phyloP scores from a whole-genome alignment of 2,113 vertebrate species.

The Hippocampus abdominalis region DNA sequence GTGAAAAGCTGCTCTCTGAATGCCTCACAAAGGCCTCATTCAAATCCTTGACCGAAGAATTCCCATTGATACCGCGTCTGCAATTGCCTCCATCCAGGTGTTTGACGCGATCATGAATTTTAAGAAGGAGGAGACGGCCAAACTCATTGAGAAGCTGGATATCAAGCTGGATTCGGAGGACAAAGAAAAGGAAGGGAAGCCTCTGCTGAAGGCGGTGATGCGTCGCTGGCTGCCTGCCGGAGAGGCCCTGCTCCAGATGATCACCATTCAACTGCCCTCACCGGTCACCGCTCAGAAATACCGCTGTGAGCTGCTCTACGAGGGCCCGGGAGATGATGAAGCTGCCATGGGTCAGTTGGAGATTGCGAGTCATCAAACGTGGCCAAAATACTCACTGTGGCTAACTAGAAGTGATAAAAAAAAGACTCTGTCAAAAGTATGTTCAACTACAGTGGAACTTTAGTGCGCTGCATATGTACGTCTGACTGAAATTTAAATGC shows the following conservation, averaged over 20 bases:
- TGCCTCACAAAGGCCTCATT: background rate
- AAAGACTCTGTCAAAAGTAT: too few relatives aligned
- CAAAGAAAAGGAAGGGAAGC: constrained; percentile 91
- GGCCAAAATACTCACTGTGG: background rate
- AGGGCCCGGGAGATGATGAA: constrained; percentile 90
- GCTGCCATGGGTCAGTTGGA: constrained; percentile 85
- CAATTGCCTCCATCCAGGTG: constrained; percentile 67
- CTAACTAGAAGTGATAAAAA: too few relatives aligned
- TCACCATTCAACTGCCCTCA: constrained; percentile 94
- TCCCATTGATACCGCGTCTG: background rate
- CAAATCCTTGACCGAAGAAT: background rate
- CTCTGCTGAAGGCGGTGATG: constrained; percentile 93
- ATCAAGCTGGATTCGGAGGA: constrained; percentile 88
- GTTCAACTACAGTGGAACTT: too few relatives aligned
- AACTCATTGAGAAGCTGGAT: constrained; percentile 87
- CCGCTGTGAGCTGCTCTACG: constrained; percentile 92
- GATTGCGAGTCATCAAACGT: too few relatives aligned
- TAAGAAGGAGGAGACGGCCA: constrained; percentile 86
- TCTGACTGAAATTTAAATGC: too few relatives aligned
- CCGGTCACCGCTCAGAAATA: constrained; percentile 93
- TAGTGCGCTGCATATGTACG: too few relatives aligned
- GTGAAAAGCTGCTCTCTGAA: constrained; percentile 54
- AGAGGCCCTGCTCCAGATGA: constrained; percentile 95
- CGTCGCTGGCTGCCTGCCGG: constrained; percentile 91
- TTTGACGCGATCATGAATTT: constrained; percentile 95